Conservation (phyloP, 1,140 invertebrate genomes). For the Globodera rostochiensis region DNA sequence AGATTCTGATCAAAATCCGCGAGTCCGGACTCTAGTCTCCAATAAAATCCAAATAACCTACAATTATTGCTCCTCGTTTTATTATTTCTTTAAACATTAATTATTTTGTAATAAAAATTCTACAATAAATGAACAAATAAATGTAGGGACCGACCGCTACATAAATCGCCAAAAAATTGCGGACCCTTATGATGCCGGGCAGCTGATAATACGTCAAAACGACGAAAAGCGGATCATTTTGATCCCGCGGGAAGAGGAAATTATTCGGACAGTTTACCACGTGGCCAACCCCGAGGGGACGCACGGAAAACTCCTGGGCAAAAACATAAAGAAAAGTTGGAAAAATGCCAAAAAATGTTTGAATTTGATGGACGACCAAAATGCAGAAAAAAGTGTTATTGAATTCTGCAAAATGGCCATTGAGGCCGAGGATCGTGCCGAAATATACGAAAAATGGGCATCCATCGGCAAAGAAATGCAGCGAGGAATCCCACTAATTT, state of each 20-base stretch:
- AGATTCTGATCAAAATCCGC: too few relatives aligned
- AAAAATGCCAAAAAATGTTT: neutral
- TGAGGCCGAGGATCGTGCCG: neutral
- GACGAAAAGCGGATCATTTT: neutral
- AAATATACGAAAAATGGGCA: neutral
- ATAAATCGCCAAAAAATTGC: neutral
- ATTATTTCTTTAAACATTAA: too few relatives aligned
- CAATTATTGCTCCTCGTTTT: too few relatives aligned
- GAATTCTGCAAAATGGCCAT: too few relatives aligned
- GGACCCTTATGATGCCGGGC: neutral
- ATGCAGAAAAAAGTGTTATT: neutral
- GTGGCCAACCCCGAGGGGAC: neutral
- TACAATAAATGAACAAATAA: neutral
- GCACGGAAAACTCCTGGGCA: neutral
- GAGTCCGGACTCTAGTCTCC: too few relatives aligned
- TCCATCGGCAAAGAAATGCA: neutral
- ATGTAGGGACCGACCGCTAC: neutral
- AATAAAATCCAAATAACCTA: too few relatives aligned
- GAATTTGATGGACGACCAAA: neutral
- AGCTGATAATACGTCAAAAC: neutral
- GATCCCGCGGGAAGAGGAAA: neutral
- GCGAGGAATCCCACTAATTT: neutral
- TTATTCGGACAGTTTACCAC: neutral
- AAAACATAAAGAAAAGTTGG: neutral
- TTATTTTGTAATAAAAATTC: too few relatives aligned